Evolutionary conservation across 2,888 invertebrate genomes (phyloP).

Genomic region (Spilarctia lutea): DNA sequence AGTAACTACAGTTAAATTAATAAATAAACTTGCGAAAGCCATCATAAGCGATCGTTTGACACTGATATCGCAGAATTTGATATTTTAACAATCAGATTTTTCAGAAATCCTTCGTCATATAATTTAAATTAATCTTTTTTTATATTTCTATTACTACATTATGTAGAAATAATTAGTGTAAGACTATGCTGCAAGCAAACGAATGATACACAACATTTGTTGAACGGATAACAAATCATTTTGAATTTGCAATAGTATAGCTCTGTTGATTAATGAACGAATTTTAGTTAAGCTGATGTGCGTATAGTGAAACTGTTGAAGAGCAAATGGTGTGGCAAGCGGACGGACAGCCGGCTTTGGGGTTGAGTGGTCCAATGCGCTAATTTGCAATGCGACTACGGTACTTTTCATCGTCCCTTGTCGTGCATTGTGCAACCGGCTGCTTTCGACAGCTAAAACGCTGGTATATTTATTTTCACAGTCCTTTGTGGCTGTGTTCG

Average conservation of each 20-base stretch:
- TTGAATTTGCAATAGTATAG: constrained; percentile 40
- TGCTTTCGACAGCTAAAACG: constrained; percentile 67
- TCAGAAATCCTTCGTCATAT: background rate
- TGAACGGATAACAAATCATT: constrained; percentile 33
- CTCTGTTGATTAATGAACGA: constrained; percentile 49
- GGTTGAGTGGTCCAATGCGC: constrained; percentile 71
- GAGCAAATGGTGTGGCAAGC: constrained; percentile 71
- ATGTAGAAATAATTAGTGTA: background rate
- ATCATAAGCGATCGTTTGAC: background rate
- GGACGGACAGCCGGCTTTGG: constrained; percentile 66
- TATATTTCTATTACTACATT: too few relatives aligned
- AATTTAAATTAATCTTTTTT: too few relatives aligned
- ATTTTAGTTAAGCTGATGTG: constrained; percentile 48
- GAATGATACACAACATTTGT: constrained; percentile 36
- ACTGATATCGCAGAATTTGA: background rate
- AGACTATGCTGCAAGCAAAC: constrained; percentile 16
- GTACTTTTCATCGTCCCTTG: constrained; percentile 66
- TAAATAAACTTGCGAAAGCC: background rate
- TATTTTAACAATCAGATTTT: background rate
- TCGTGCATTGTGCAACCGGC: constrained; percentile 58
- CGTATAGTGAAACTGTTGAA: constrained; percentile 52
- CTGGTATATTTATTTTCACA: constrained; percentile 57
- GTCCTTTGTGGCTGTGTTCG: constrained; percentile 50
- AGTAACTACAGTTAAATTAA: too few relatives aligned
- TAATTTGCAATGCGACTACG: constrained; percentile 74